Base-by-base conservation (phyloP, 2,113 vertebrate species). In the Austrofundulus limnaeus region DNA sequence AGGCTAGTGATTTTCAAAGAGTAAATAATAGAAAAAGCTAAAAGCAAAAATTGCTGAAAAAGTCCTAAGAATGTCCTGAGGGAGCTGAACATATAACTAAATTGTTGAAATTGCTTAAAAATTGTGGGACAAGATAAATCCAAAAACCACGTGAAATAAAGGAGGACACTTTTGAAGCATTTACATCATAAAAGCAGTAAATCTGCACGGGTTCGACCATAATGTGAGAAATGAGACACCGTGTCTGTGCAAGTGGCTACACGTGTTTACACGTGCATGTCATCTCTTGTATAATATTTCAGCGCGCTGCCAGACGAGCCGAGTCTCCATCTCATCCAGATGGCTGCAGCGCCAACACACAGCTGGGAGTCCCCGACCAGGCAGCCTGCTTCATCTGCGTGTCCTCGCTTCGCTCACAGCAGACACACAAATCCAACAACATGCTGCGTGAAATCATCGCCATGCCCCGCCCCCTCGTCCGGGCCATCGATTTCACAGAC, bases 291-390 rank as follows among this genome's bases (percentile, higher is more conserved):
- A 55, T 76, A 83, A 80, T 68, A 59, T 59, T 56, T 49, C 75
- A 49, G 53, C 52, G 77, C 80, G 38, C 64, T 79, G 81, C 85
- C 85, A 83, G 68, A 77, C 53, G 28, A 19, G 59, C 75, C 45
- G 62, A 14, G 51, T 65, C 68, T 58, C 75, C 10, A 16, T 75
- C 80, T 80, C 70, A 56, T 72, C 82, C 82, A 87, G 83, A 86
- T 86, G 85, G 81, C 71, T 82, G 47, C 70, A 54, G 57, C 72
- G 76, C 69, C 62, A 75, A 64, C 66, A 77, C 85, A 77, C 83
- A 84, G 79, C 85, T 80, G 70, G 77, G 67, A 79, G 74, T 79
- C 75, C 79, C 61, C 57, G 5, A 77, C 63, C 71, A 65, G 58
- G 56, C 57, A 47, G 48, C 63, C 8, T 9, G 53, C 69, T 77